phyloP scores from a whole-genome alignment of 2,113 vertebrate species.

The Anser cygnoides region DNA sequence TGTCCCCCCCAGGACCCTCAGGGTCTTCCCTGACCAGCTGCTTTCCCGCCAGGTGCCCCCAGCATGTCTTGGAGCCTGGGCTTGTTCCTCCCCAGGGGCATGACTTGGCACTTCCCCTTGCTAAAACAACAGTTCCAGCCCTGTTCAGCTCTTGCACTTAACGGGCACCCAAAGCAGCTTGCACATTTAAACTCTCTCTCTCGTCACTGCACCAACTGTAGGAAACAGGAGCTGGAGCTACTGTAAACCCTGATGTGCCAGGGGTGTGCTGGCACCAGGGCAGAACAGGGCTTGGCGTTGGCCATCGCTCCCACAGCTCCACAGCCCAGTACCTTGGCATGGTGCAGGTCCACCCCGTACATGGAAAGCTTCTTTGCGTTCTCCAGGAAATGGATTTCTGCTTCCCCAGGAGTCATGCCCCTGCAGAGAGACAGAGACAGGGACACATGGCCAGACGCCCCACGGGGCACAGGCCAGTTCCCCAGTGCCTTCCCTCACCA shows the following conservation, averaged over 20 bases:
- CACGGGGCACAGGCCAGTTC: accelerated
- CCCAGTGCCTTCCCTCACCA: background rate
- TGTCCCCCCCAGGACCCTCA: background rate
- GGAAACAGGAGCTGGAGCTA: background rate
- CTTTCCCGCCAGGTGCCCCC: background rate
- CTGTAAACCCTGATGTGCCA: background rate
- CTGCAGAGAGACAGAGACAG: slow-evolving; percentile 70
- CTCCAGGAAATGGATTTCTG: slow-evolving; percentile 97
- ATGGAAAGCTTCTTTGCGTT: slow-evolving; percentile 99
- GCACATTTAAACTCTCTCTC: no score
- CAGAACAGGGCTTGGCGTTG: background rate
- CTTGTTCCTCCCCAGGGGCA: background rate
- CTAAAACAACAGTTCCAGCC: background rate
- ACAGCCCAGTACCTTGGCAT: slow-evolving; percentile 87
- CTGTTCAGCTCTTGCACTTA: background rate
- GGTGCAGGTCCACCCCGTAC: slow-evolving; percentile 98
- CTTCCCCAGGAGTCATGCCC: slow-evolving; percentile 96
- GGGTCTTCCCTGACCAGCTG: background rate
- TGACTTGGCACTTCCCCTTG: background rate
- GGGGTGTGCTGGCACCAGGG: background rate
- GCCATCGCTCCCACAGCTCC: background rate
- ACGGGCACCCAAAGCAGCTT: background rate
- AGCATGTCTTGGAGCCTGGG: background rate
- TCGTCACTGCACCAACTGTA: background rate
- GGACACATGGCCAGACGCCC: accelerated